Evolutionary conservation across 2,888 invertebrate genomes (phyloP), one percentile per base, ranked within the genome.

Genomic region (Platynereis dumerilii): DNA sequence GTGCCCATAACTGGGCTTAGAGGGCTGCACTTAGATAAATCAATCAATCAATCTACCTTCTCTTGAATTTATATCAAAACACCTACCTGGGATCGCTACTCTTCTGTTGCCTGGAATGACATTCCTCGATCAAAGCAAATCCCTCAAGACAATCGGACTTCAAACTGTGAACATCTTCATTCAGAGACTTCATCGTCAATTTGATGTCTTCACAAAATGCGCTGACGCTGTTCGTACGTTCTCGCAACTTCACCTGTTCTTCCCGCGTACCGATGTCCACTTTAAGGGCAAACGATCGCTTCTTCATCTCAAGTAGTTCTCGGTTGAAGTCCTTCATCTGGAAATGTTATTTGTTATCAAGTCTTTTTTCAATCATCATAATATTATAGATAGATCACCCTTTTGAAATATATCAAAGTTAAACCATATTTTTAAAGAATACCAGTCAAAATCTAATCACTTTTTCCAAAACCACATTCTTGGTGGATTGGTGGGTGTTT

Each of bases 151-250:
- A 77, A 53, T 86, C 81, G 62, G 87, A 87, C 75, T 88, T 88
- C 64, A 88, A 79, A 0, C 83, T 80, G 69, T 86, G 85, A 1
- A 91, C 87, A 76, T 91, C 91, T 15, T 57, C 57, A 52, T 69
- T 69, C 10, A 69, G 15, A n/a, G 62, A 62, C 62, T 62, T 44
- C 22, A 55, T 75, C 7, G 88, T 89, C 68, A 89, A 89, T 22
- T 86, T 85, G 34, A 91, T 87, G 66, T 90, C 90, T 52, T 86
- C 85, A 29, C 88, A 84, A 77, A 91, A 90, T 58, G 87, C 87
- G 69, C 88, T 86, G 48, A 91, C 83, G 48, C 86, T 83, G 17
- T 86, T 84, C 17, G 89, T 83, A 48, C 85, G 85, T 65, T 86
- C 84, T 2, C 87, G 84, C 70, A 89, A 84, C 22, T 80, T 78